Base-by-base conservation (phyloP, 2,113 vertebrate genomes). In the Mus musculus region DNA sequence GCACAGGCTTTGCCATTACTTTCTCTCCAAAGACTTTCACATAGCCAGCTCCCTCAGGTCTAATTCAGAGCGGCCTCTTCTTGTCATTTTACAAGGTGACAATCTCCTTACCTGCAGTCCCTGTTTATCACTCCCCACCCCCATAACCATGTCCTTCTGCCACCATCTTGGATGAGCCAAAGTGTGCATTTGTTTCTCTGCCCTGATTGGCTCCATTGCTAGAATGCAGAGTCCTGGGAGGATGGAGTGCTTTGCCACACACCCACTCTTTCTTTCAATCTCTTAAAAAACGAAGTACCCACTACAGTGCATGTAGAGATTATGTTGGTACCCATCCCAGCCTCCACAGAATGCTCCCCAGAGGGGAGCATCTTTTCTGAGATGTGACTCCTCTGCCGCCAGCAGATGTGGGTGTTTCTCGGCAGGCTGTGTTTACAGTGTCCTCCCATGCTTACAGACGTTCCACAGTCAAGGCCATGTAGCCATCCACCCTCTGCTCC, bases 391-490 rank as follows among this genome's bases (percentile, higher is more conserved):
- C 65, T 82, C 76, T 89, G 28, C 36, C 77, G 81, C 88, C 54
- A 39, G 0, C 24, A 42, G 75, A 95, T 4, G 26, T 93, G 96
- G 95, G 92, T 33, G 89, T 95, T 95, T 80, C 92, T 88, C 39
- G 0, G 94, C 73, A 72, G 78, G 63, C 54, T 87, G 77, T 88
- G 94, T 95, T 95, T 76, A 95, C 39, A 95, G 78, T 39, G 33
- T 94, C 94, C 73, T 95, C 91, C 89, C 71, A 39, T n/a, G 65
- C 89, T 89, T n/a, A 28, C 28, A 92, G 54, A 80, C 93, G 19
- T 61, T 65, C 75, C 19, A 0, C 4, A 85, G 91, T 56, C 46
- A 76, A 81, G 77, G 89, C 49, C 93, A 5, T 28, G 59, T 91
- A 94, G 81, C 77, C 5, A 71, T 82, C 93, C 95, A 93, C 73